Evolutionary conservation across 2,888 invertebrate species (phyloP), one percentile per base, ranked within the genome.

Genomic region (Leptinotarsa tumamoca): DNA sequence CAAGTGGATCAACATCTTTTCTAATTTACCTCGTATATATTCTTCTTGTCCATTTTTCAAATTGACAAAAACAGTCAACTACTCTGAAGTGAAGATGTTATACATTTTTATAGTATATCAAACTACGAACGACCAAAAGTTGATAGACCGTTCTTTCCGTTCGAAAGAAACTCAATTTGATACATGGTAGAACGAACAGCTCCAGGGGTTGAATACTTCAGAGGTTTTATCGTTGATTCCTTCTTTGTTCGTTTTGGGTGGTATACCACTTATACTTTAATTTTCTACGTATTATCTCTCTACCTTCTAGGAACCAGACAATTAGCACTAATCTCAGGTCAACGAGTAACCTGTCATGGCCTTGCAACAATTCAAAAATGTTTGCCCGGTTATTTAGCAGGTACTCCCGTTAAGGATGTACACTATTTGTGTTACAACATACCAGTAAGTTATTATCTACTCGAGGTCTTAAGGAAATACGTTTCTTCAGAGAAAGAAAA

Each of bases 221-320:
- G 43, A 58, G 27, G 58, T 49, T 70, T n/a, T 21, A 58, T 70
- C 58, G 7, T 70, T 49, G 56, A 33, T n/a, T 50, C 58, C 21
- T 70, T 70, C 70, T 70, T 70, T 70, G 70, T 58, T 58, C 70
- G 56, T 70, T 70, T 70, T 70, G 70, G 70, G 70, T 66, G 66
- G 67, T 67, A 66, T 15, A 72, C 66, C 54, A 66, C 66, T 67
- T 67, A 72, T 33, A 27, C 63, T 33, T 33, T 33, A 18, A 52
- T 72, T 72, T 72, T 72, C 67, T 43, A 18, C 63, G 66, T 52
- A 72, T 66, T 72, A 54, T 72, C 67, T 63, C 13, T 51, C 71
- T 52, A 72, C 71, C 67, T 72, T 72, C 71, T 67, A 17, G 71
- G 71, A 72, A 72, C 21, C 54, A 33, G 50, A 72, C 71, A 72